phyloP scores from a whole-genome alignment of 1,140 invertebrate species.

The Cydia pomonella region DNA sequence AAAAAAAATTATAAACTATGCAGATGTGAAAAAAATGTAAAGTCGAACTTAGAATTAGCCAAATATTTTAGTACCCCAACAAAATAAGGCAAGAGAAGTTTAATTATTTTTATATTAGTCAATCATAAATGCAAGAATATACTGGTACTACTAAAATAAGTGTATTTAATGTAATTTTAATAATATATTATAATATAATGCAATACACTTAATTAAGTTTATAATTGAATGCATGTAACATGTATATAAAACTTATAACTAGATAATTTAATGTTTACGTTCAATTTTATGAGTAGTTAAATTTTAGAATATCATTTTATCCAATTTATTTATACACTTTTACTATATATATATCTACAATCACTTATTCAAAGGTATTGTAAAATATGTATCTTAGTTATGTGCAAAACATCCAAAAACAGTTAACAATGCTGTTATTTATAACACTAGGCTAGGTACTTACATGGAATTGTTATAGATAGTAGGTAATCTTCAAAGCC shows the following conservation, averaged over 20 bases:
- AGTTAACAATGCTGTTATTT: not conserved
- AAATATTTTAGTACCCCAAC: not conserved
- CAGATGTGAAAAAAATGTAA: not conserved
- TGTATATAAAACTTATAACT: not conserved
- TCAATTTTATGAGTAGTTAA: too few relatives aligned
- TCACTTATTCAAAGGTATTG: not conserved
- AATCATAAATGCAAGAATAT: not conserved
- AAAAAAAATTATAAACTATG: too few relatives aligned
- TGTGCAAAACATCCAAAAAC: constrained; percentile 16
- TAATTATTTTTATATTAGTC: not conserved
- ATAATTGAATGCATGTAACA: constrained; percentile 5
- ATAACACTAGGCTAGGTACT: not conserved
- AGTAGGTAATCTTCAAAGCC: constrained; percentile 9
- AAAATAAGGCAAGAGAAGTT: not conserved
- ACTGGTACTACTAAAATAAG: too few relatives aligned
- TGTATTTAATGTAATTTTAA: not conserved
- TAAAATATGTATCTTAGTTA: not conserved
- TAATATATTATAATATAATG: too few relatives aligned
- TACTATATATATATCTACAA: not conserved
- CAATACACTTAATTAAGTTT: not conserved
- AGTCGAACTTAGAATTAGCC: not conserved
- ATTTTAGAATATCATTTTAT: constrained; percentile 11
- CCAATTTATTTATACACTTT: not conserved
- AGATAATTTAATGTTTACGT: not conserved
- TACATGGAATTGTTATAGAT: not conserved